These are phyloP conservation scores for Aphelenchoides besseyi DNA, from an alignment of 1,140 invertebrate genomes.

Conservation along the genomic window DNA sequence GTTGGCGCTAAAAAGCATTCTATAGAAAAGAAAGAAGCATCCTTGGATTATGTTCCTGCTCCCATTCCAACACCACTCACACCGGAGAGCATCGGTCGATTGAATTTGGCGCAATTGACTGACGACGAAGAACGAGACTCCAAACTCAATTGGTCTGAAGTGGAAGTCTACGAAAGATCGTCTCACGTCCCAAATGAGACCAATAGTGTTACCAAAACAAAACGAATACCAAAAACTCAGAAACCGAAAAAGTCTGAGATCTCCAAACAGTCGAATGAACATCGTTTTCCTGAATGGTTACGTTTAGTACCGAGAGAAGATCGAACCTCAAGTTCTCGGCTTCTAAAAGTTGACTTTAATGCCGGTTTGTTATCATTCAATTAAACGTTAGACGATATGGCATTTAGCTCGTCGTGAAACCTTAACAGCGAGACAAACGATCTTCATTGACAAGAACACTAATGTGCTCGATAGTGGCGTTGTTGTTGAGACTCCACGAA, in stretches of 20 bases:
- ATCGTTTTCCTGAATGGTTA: not conserved
- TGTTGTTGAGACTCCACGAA: not conserved
- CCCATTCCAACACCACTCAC: not conserved
- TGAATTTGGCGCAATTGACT: not conserved
- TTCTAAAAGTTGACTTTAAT: not conserved
- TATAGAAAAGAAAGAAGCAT: not conserved
- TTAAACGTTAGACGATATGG: too few relatives aligned
- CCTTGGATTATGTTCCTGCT: not conserved
- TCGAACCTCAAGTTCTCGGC: not conserved
- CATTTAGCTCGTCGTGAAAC: not conserved
- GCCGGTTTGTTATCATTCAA: not conserved
- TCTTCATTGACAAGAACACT: not conserved
- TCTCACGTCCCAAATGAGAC: not conserved
- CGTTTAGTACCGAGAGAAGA: not conserved
- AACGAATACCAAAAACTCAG: not conserved
- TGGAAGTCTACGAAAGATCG: not conserved
- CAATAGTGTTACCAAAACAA: not conserved
- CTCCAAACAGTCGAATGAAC: not conserved
- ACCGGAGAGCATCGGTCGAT: not conserved
- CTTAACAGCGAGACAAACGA: not conserved
- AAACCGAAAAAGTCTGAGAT: not conserved
- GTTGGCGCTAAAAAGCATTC: not conserved
- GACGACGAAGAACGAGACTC: not conserved
- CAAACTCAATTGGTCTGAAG: not conserved
- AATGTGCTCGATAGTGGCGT: not conserved